Evolutionary conservation across 1,140 invertebrate species (phyloP), one percentile per base, ranked within the genome.

Genomic region (Atta colombica): DNA sequence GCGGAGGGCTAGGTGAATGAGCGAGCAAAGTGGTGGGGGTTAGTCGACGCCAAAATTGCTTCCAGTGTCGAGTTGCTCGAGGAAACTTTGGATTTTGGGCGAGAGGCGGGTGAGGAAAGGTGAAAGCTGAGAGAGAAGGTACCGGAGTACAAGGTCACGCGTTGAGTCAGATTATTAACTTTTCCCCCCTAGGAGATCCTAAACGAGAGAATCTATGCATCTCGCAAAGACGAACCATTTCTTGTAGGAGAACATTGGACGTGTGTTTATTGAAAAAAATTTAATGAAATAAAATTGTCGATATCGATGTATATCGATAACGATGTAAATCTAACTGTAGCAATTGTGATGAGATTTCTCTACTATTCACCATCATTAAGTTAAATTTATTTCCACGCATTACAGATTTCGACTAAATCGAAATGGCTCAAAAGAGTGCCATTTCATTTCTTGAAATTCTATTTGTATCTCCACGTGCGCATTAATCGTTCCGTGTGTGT

Each of bases 141-240:
- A 90, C 90, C 92, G 85, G 92, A 93, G 94, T 94, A 93, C 95
- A 95, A 95, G 95, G 94, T 95, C 94, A 95, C 93, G 94, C 94
- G 94, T 93, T 93, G 90, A 91, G 90, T 94, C 93, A 94, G 94
- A 95, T 95, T 95, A 95, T 94, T 93, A 95, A 95, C 95, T 95
- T 95, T 95, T 93, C 91, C 92, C 72, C 86, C 86, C 77, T 84
- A 84, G 84, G 92, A 92, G 92, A 93, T 91, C 60, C 74, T 77
- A 66, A 72, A 88, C 68, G 80, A 31, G 28, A 31, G 28, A 82
- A 82, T 82, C 80, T 61, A 84, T 84, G 80, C 69, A 74, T 35
- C 69, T 75, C 80, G 39, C 80, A n/a, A 74, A 84, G 69, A 74
- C 28, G 69, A 75, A 35, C 8, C 55, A 35, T 18, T n/a, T 21